These are phyloP conservation scores for Bradypus variegatus DNA, from an alignment of 2,797 vertebrate genomes.

Conservation along the genomic window DNA sequence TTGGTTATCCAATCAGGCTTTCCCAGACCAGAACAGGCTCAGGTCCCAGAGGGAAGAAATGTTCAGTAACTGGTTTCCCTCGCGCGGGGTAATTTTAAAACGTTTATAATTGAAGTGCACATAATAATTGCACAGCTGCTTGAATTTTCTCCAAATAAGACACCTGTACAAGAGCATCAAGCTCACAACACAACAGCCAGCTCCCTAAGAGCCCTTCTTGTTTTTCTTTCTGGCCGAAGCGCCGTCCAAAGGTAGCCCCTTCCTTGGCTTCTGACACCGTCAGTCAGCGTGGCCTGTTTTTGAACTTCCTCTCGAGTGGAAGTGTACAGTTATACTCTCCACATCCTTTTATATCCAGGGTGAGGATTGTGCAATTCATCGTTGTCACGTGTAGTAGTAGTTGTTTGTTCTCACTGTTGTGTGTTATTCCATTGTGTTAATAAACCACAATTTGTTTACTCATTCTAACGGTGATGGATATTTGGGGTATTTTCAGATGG, in stretches of 20 bases:
- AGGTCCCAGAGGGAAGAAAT: no score
- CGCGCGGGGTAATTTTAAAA: background rate
- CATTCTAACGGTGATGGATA: background rate
- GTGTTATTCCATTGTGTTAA: background rate
- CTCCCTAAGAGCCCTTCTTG: background rate
- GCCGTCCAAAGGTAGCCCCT: background rate
- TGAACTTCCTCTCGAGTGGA: background rate
- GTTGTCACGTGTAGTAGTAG: no score
- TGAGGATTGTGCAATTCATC: background rate
- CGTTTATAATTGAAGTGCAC: background rate
- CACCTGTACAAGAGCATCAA: no score
- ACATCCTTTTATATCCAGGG: background rate
- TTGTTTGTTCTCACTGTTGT: background rate
- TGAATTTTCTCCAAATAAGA: background rate
- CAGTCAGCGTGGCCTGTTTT: background rate
- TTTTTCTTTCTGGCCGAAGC: background rate
- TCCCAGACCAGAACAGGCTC: no score
- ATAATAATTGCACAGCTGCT: background rate
- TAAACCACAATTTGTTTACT: background rate
- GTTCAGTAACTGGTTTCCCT: no score
- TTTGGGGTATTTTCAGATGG: background rate
- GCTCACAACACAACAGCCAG: background rate
- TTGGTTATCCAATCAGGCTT: no score
- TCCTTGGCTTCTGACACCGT: background rate
- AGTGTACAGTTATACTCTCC: background rate